phyloP scores from a whole-genome alignment of 2,797 vertebrate species.

The Ataeniobius toweri region DNA sequence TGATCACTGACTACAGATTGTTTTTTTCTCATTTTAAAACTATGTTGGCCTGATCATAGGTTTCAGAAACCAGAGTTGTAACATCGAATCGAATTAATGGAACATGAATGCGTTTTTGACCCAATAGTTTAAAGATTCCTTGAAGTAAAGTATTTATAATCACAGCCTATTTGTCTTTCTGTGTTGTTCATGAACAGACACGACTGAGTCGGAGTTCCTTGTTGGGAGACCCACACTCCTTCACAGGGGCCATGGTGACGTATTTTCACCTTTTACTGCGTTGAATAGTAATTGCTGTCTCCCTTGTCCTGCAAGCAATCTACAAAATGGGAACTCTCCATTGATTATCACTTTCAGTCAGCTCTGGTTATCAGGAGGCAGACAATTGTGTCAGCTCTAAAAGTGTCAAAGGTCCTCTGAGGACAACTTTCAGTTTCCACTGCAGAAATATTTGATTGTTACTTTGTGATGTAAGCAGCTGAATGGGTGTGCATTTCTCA shows the following conservation, averaged over 20 bases:
- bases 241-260: conserved; percentile 81
- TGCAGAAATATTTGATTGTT: conserved; percentile 20
- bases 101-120: background rate
- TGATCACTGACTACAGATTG: background rate
- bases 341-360: conserved; percentile 69
- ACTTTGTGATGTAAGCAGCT: conserved; percentile 20
- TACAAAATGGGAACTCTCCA: conserved; percentile 60
- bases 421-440: conserved; percentile 43
- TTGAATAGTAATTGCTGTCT: conserved; percentile 19
- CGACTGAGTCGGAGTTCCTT: conserved; percentile 58
- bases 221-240: conserved; percentile 73
- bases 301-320: conserved; percentile 19
- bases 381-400: conserved; percentile 42
- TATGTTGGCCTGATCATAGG: background rate
- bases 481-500: conserved; percentile 5
- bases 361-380: conserved; percentile 54
- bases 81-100: too few relatives aligned
- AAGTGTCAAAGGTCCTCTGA: conserved; percentile 55
- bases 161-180: background rate
- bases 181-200: conserved; percentile 51
- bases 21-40: background rate
- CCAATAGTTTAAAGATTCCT: background rate
- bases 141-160: background rate
- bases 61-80: background rate
- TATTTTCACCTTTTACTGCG: conserved; percentile 19